Percentiles rank a stretch among this genome's conserved stretches.
Evolutionary conservation across 2,797 vertebrate genomes (phyloP).

Genomic region (Holocentrus rufus): DNA sequence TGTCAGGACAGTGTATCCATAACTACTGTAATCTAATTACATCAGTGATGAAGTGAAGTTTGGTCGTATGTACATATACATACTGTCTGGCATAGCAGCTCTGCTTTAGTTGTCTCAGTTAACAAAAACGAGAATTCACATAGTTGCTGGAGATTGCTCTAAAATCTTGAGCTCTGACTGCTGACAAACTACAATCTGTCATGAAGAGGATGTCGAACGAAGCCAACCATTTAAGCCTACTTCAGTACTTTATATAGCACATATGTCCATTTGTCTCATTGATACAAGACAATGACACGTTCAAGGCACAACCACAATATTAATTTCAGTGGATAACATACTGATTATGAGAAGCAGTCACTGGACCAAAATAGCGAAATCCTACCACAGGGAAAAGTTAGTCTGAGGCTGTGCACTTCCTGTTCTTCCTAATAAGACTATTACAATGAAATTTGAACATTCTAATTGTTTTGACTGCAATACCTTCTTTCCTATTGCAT

Average conservation of each 20-base stretch:
- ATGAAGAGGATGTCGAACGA: neutral
- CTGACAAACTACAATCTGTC: neutral
- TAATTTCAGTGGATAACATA: neutral
- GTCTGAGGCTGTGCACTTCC: neutral
- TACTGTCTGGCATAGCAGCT: neutral
- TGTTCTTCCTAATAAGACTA: neutral
- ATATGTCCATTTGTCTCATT: neutral
- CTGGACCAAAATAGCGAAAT: neutral
- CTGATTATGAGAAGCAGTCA: neutral
- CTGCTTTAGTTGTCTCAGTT: neutral
- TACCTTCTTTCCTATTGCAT: neutral
- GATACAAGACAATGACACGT: neutral
- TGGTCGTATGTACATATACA: neutral
- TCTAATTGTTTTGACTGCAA: neutral
- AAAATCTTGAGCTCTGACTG: neutral
- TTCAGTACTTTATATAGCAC: neutral
- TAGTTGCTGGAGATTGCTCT: constrained; percentile 3
- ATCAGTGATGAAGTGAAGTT: neutral
- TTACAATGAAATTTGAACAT: neutral
- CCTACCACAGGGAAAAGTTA: neutral
- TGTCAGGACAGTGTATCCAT: neutral
- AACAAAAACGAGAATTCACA: neutral
- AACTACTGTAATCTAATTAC: neutral
- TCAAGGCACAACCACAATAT: neutral
- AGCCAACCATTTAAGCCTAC: neutral